Evolutionary conservation across 2,888 invertebrate species (phyloP).

Genomic region (Dexiosoma caninum): DNA sequence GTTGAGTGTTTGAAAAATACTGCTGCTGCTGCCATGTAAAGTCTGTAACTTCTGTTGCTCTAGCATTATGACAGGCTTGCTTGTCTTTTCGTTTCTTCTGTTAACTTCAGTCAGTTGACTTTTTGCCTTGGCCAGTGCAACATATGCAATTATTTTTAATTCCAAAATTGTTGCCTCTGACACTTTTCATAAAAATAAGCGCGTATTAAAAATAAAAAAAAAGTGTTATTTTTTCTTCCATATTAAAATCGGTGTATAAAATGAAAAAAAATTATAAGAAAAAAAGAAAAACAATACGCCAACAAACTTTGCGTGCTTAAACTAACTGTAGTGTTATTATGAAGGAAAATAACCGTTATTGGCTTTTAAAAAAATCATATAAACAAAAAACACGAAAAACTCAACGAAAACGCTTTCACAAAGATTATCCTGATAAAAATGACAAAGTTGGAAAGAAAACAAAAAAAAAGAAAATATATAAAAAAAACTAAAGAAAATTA

Average conservation of each 20-base stretch:
- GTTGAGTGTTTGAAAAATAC: constrained; percentile 7
- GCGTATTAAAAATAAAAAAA: background rate
- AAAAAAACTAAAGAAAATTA: background rate
- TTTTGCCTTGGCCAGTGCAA: constrained; percentile 60
- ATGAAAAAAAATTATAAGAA: background rate
- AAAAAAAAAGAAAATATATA: too few relatives aligned
- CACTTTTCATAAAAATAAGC: constrained; percentile 5
- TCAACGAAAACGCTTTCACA: background rate
- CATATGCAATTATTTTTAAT: constrained; percentile 56
- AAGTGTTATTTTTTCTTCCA: background rate
- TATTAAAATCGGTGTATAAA: background rate
- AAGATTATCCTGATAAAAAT: constrained; percentile 17
- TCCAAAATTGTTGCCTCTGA: background rate
- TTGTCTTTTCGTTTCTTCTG: constrained; percentile 56
- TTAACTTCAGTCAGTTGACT: constrained; percentile 62
- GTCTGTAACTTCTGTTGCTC: constrained; percentile 55
- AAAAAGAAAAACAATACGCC: background rate
- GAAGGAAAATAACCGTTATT: background rate
- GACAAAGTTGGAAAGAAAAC: background rate
- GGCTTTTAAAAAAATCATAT: background rate
- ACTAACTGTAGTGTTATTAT: constrained; percentile 21
- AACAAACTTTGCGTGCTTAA: constrained; percentile 4
- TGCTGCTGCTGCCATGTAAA: background rate
- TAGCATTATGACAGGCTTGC: constrained; percentile 42
- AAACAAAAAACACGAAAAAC: background rate